Conservation (phyloP, 2,888 invertebrate genomes). For the Ethmia dodecea region DNA sequence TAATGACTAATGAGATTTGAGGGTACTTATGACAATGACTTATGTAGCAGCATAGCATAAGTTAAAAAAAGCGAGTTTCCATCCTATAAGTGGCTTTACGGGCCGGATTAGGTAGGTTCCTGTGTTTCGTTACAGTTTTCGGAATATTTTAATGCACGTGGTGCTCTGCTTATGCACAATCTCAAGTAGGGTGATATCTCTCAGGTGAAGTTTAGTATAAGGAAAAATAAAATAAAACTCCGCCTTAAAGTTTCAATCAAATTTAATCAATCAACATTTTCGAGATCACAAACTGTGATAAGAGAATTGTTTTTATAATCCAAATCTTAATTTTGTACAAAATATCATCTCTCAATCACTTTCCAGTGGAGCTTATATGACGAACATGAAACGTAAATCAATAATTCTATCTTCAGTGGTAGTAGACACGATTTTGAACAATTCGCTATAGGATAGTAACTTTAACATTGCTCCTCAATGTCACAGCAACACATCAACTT, state of each 20-base stretch:
- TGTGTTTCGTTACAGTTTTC: no score
- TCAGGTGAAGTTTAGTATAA: no score
- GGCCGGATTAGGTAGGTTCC: no score
- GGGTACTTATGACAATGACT: no score
- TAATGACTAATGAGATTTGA: no score
- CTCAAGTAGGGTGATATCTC: no score
- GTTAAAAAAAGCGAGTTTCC: no score
- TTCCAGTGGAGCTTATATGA: slow-evolving; percentile 48
- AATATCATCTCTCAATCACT: slow-evolving; percentile 66
- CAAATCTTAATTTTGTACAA: slow-evolving; percentile 72
- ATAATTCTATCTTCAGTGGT: slow-evolving; percentile 42
- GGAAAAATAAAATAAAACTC: no score
- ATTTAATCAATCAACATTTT: slow-evolving; percentile 71
- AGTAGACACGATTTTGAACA: slow-evolving; percentile 53
- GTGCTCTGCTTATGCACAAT: no score
- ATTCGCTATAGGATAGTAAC: slow-evolving; percentile 20
- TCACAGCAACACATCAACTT: slow-evolving; percentile 8
- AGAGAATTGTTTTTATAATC: slow-evolving; percentile 59
- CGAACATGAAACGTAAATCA: slow-evolving; percentile 56
- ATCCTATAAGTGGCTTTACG: no score
- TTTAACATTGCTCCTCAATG: slow-evolving; percentile 8
- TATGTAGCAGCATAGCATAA: no score
- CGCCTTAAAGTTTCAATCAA: slow-evolving; percentile 59
- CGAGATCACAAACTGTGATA: slow-evolving; percentile 69
- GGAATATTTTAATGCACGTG: no score